These are phyloP conservation scores for Brotogeris chrysoptera DNA, from an alignment of 2,797 vertebrate genomes.

Conservation along the genomic window DNA sequence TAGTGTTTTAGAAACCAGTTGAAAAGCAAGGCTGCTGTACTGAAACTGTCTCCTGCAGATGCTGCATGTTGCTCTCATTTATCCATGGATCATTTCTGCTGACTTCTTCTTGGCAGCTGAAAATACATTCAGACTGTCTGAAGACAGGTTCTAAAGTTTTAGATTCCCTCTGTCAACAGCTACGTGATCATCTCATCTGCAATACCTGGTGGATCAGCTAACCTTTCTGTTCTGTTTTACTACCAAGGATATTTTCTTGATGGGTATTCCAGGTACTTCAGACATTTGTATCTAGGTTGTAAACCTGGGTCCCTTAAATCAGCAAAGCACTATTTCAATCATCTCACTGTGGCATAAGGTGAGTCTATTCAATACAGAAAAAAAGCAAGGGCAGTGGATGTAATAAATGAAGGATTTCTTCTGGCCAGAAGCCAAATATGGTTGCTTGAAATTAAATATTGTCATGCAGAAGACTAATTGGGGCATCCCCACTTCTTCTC, in stretches of 20 bases:
- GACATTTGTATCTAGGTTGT: background rate
- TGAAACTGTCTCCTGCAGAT: background rate
- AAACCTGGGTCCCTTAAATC: background rate
- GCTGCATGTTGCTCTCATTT: background rate
- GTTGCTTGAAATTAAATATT: background rate
- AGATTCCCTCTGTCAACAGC: constrained; percentile 32
- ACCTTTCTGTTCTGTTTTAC: background rate
- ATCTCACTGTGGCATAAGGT: background rate
- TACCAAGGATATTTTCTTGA: background rate
- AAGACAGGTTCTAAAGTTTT: constrained; percentile 9
- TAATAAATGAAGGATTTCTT: background rate
- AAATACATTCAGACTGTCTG: background rate
- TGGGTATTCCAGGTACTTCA: constrained; percentile 7
- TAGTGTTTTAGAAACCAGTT: background rate
- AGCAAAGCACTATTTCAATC: background rate
- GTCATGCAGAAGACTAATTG: background rate
- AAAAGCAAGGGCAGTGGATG: background rate
- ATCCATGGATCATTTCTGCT: background rate
- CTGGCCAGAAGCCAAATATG: background rate
- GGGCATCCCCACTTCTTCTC: background rate
- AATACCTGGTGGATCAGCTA: background rate
- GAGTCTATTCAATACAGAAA: background rate
- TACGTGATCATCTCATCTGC: background rate
- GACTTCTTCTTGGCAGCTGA: constrained; percentile 29
- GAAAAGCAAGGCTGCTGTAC: background rate